These are phyloP conservation scores for Ptychodera flava DNA, from an alignment of 35 echinoderm and acorn worm genomes.

Conservation along the genomic window DNA sequence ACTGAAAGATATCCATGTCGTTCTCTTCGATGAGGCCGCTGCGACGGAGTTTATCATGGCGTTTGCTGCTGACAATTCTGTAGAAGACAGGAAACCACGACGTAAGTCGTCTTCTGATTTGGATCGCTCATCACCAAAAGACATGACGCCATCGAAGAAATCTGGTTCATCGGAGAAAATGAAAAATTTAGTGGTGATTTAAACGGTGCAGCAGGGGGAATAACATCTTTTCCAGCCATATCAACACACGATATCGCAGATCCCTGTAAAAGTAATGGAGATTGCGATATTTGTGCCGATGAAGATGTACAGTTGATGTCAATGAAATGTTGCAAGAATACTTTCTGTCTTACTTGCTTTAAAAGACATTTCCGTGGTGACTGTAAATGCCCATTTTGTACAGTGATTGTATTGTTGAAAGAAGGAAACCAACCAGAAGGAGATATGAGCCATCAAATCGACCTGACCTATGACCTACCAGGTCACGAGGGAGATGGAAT, in stretches of 20 bases:
- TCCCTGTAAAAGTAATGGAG: neutral
- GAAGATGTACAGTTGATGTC: neutral
- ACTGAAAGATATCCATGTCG: neutral
- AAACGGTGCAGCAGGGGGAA: neutral
- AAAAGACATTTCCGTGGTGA: neutral
- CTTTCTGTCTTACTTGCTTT: neutral
- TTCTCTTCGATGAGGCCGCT: neutral
- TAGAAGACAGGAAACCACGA: neutral
- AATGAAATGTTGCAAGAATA: neutral
- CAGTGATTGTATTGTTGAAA: neutral
- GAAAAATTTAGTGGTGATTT: neutral
- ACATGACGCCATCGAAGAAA: neutral
- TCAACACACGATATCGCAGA: neutral
- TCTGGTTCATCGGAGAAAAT: neutral
- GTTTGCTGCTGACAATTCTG: neutral
- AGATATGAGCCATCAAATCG: neutral
- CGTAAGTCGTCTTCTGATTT: neutral
- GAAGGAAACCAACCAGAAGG: constrained; percentile 43
- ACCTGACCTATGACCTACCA: constrained; percentile 2
- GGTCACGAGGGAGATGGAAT: constrained; percentile 14
- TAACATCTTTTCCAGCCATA: neutral
- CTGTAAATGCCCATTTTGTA: constrained; percentile 24
- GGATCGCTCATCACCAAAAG: neutral
- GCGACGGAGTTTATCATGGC: neutral
- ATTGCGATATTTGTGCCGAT: neutral